Conservation (phyloP, 2,888 invertebrate genomes). For the Calameuta filiformis region DNA sequence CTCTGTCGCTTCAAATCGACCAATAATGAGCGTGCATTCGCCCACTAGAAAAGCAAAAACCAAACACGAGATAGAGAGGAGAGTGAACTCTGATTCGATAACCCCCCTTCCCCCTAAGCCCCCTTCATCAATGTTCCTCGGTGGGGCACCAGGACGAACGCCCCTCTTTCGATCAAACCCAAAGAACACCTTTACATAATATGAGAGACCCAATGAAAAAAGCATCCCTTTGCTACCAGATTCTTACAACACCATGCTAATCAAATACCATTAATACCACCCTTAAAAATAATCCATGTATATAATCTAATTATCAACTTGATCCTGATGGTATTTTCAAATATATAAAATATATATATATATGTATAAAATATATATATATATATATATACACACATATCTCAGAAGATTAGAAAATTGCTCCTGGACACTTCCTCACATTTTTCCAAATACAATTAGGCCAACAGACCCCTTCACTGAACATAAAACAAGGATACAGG, state of each 20-base stretch:
- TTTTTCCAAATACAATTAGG: not conserved
- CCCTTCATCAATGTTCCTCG: not conserved
- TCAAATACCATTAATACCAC: not conserved
- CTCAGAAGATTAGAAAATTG: not conserved
- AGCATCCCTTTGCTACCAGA: not conserved
- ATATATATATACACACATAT: not conserved
- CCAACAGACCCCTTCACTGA: not conserved
- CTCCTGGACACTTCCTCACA: not conserved
- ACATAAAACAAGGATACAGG: not conserved
- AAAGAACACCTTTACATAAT: not conserved
- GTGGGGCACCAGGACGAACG: not conserved
- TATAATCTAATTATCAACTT: not conserved
- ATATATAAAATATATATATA: too few relatives aligned
- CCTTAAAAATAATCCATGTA: not conserved
- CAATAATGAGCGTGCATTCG: constrained; percentile 19
- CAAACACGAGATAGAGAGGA: constrained; percentile 11
- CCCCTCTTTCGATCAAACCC: not conserved
- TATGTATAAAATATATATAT: too few relatives aligned
- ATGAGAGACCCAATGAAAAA: not conserved
- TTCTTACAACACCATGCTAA: not conserved
- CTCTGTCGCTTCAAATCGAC: constrained; percentile 23
- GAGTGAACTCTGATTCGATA: not conserved
- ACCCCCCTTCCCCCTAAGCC: not conserved
- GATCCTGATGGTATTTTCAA: not conserved
- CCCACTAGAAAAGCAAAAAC: not conserved